Evolutionary conservation across 2,113 vertebrate genomes (phyloP).

Genomic region (Cebidichthys violaceus): DNA sequence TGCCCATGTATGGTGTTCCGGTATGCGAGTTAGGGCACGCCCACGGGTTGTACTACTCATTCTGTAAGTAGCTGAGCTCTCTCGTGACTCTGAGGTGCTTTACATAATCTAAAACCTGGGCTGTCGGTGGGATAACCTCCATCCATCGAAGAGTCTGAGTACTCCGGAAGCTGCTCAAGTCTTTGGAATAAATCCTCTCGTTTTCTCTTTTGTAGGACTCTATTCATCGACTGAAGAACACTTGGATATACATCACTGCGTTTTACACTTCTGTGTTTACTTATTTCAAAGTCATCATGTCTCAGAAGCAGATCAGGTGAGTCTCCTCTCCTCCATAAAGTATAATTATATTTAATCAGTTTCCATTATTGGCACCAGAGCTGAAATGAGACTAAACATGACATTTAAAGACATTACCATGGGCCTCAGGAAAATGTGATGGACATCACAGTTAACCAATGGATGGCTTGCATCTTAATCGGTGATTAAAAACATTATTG

Average conservation of each 20-base stretch:
- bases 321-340: background rate
- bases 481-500: no score
- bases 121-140: constrained; percentile 23
- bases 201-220: constrained; percentile 33
- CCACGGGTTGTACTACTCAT: constrained; percentile 20
- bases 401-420: background rate
- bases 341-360: background rate
- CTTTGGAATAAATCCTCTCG: background rate
- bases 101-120: constrained; percentile 34
- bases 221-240: constrained; percentile 16
- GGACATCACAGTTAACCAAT: background rate
- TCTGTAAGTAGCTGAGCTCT: background rate
- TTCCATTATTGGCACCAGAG: background rate
- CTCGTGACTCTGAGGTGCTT: constrained; percentile 25
- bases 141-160: background rate
- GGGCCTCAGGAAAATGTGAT: no score
- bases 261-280: constrained; percentile 14
- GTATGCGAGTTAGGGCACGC: constrained; percentile 32
- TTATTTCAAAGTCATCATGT: constrained; percentile 76
- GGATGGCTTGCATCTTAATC: background rate
- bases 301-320: constrained; percentile 86
- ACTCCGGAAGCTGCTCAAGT: background rate
- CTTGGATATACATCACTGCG: constrained; percentile 4
- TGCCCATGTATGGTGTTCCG: constrained; percentile 55
- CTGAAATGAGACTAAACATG: no score